Base-by-base conservation (phyloP, 2,888 invertebrate genomes). In the Emmelina monodactyla region DNA sequence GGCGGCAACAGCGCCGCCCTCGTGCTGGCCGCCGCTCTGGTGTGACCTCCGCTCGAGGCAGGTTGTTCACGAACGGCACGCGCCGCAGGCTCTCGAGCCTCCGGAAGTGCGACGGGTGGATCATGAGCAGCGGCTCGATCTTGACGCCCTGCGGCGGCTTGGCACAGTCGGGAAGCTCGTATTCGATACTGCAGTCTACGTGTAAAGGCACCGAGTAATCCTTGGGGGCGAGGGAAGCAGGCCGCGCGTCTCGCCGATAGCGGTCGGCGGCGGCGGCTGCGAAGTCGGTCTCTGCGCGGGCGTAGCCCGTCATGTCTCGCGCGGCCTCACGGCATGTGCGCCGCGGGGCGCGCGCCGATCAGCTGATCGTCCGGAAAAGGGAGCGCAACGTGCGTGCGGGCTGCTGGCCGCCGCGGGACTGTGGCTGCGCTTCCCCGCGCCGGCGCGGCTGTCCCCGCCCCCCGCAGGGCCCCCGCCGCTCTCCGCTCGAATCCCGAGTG, bases 121-220 rank as follows among this genome's bases (percentile, higher is more conserved):
- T 92, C 91, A 92, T 92, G 56, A 92, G 84, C 61, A 92, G 82
- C 35, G 92, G 92, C 70, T 92, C 92, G 61, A 88, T 87, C 63
- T 89, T 82, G 64, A 87, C 88, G 46, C 91, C 91, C 62, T 88
- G 89, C 52, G 92, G 91, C 53, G 92, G 92, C 78, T 91, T 91
- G 51, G 91, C 91, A 79, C 91, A 89, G 70, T 91, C 92, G 58
- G 92, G 92, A 69, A 92, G 82, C 82, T 92, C 92, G 83, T 92
- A 92, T 79, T 92, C 92, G 57, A 92, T 92, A 82, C 91, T 91
- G 82, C 92, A 92, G 76, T 92, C 92, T 68, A 92, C 92, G 82
- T 92, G 91, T 66, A 92, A 83, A 58, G 92, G 92, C 72, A 90
- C 86, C 68, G 88, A 88, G 80, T 90, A 92, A 72, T 92, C 91